These are phyloP conservation scores for Gobionotothen gibberifrons DNA, from an alignment of 2,797 vertebrate species.

Conservation along the genomic window DNA sequence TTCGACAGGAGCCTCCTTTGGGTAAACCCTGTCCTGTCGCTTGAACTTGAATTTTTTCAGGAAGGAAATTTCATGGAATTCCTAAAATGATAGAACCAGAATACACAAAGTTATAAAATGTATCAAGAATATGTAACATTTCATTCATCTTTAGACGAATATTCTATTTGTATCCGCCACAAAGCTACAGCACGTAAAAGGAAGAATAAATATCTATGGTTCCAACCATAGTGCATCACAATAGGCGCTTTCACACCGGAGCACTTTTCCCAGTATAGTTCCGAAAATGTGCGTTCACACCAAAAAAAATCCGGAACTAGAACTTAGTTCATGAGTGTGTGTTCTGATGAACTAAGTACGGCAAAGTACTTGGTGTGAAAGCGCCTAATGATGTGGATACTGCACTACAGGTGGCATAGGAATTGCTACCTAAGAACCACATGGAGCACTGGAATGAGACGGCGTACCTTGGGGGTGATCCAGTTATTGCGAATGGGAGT, in stretches of 20 bases:
- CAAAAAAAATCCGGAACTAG: too few species aligned
- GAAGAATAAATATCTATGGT: background rate
- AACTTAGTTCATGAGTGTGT: too few species aligned
- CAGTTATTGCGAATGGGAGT: constrained; percentile 91
- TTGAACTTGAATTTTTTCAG: constrained; percentile 97
- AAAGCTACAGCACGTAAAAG: background rate
- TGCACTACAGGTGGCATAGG: background rate
- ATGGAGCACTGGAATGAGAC: constrained; percentile 11
- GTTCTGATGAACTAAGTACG: too few species aligned
- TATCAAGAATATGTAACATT: background rate
- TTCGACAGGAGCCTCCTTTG: constrained; percentile 80
- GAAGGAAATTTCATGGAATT: constrained; percentile 92
- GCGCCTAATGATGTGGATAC: background rate
- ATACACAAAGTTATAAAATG: background rate
- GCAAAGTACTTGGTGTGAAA: too few species aligned
- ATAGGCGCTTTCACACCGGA: too few species aligned
- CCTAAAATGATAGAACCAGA: constrained; percentile 77
- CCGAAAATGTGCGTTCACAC: too few species aligned
- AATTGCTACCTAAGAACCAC: background rate
- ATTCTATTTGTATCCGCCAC: background rate
- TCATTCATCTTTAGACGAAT: background rate
- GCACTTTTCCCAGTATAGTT: too few species aligned
- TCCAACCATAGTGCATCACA: background rate
- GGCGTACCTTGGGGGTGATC: constrained; percentile 91
- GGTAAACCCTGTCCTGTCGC: constrained; percentile 90